Base-by-base conservation (phyloP, 2,113 vertebrate genomes). In the Riparia riparia region DNA sequence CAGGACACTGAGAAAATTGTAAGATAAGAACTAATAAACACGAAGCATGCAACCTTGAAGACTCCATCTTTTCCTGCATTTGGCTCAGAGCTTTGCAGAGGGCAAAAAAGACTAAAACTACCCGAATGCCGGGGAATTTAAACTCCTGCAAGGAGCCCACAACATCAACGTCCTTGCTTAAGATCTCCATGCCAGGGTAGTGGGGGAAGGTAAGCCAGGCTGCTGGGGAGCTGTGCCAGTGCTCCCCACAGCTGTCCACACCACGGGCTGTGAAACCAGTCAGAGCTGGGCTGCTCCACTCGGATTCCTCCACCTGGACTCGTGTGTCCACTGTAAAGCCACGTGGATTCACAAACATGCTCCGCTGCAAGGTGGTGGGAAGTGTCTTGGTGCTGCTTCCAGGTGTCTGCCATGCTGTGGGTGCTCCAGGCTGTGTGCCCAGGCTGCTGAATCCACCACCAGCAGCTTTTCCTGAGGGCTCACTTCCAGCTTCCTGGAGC, bases 331-430 rank as follows among this genome's bases (percentile, higher is more conserved):
- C 41, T 0, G 1, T 44, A 61, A 85, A 92, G 28, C 37, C 64
- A 34, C 1, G 0, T 8, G 45, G 41, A 6, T 65, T 89, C 64
- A 44, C 47, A 65, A 73, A 42, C 0, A 5, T 50, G 26, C 54
- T 29, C 5, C 0, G 0, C n/a, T 90, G 50, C 45, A 76, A 87
- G 29, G 58, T 3, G 1, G 3, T 18, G 31, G 51, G 37, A 56
- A 61, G 13, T 45, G 18, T 41, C 11, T 12, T 9, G 8, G 22
- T 63, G 81, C 68, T 83, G 49, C 39, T 64, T 7, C 15, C 7
- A 13, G 51, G 9, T 41, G 18, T 29, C 39, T 80, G 44, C 60
- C 3, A 2, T 61, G 65, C 60, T 34, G 19, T 51, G 42, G 64
- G 10, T 19, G 12, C 50, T 73, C 10, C 82, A 73, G 49, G 25